A percentile compares a stretch with the other conserved stretches of the same genome.
Evolutionary conservation across 2,888 invertebrate genomes (phyloP).

Genomic region (Pemphredon lugubris): DNA sequence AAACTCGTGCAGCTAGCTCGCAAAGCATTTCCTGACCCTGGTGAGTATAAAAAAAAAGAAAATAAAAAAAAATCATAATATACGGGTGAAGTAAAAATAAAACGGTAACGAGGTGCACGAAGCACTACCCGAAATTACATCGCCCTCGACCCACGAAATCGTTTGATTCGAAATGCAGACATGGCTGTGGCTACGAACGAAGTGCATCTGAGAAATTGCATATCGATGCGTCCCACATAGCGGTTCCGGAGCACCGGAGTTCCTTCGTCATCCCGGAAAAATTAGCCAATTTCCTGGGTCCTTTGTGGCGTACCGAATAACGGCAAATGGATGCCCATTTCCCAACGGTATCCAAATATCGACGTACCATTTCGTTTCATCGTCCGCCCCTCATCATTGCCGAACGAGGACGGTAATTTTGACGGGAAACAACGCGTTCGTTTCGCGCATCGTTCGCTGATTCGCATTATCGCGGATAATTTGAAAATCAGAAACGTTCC

Average conservation of each 20-base stretch:
- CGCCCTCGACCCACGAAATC: constrained; percentile 34
- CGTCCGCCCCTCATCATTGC: constrained; percentile 12
- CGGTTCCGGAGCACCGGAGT: constrained; percentile 20
- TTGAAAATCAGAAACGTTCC: neutral
- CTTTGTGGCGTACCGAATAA: constrained; percentile 62
- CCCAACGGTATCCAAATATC: constrained; percentile 54
- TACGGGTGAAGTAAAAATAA: too few species aligned
- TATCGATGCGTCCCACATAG: constrained; percentile 30
- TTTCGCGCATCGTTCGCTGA: neutral
- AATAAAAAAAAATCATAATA: too few species aligned
- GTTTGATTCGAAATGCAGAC: constrained; percentile 38
- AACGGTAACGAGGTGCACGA: constrained; percentile 17
- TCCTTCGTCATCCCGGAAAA: constrained; percentile 53
- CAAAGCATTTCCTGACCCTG: constrained; percentile 1
- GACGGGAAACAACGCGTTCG: neutral
- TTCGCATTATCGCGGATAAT: neutral
- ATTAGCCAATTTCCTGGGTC: constrained; percentile 66
- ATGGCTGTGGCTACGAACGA: constrained; percentile 16
- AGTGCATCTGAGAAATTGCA: constrained; percentile 51
- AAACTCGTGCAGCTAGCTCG: neutral
- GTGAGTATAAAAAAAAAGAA: constrained; percentile 15
- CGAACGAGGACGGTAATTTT: constrained; percentile 14
- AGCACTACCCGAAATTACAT: constrained; percentile 47
- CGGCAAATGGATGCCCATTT: constrained; percentile 54
- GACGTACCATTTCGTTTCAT: constrained; percentile 58